Evolutionary conservation across 2,888 invertebrate species (phyloP), one percentile per base, ranked within the genome.

Genomic region (Chymomyza caudatula): DNA sequence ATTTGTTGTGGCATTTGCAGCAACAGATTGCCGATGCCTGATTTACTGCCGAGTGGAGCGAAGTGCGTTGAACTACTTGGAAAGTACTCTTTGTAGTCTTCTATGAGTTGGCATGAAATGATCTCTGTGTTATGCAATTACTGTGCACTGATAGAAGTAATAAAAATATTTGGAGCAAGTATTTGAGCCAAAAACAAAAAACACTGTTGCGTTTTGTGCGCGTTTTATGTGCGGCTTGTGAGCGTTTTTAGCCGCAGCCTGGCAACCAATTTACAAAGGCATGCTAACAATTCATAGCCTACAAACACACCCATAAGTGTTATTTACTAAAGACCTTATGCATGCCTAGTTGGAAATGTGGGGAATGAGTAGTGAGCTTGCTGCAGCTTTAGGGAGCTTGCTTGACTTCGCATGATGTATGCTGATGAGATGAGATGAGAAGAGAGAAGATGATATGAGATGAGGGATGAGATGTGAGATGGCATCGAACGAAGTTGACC

Each of bases 111-210:
- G 62, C 43, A 47, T 53, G 62, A 68, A 52, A 61, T 68, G 68
- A 51, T 67, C 61, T 55, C 13, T 61, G 61, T 67, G 55, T 15
- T 23, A 53, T 71, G 22, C 53, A 25, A 47, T 17, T 15, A 13
- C 23, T 55, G 17, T 54, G 25, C 43, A 54, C 53, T 19, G 54
- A n/a, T 42, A 44, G 19, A 54, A 49, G n/a, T 55, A 17, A 47
- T 5, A 64, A 59, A 64, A 59, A 60, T 44, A 54, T 69, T 49
- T 47, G 51, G 52, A 42, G 44, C 57, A 71, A 67, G 66, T 59
- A 59, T 67, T 60, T 62, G 49, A 53, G 71, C 19, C 11, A 51
- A 51, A 20, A 19, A 15, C 4, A 51, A 51, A 51, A 20, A 19
- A 15, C 4, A 51, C 4, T 51, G 20, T 2, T 5, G 58, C 20